These are phyloP conservation scores for Trachelus stipa DNA, from an alignment of 2,888 invertebrate genomes.

Conservation along the genomic window DNA sequence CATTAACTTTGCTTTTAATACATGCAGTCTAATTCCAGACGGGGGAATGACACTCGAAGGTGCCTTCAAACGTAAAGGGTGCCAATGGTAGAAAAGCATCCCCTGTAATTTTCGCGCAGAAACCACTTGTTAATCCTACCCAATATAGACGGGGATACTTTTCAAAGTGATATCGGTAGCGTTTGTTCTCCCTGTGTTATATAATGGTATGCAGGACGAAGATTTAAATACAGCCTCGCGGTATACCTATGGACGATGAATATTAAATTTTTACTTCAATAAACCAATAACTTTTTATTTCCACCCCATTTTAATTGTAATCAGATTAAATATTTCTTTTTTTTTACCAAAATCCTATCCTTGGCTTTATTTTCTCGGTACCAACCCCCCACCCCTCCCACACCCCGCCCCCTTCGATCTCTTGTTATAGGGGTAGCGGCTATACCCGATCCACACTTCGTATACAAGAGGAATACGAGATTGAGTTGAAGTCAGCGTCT, in stretches of 20 bases:
- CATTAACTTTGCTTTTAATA: slow-evolving; percentile 42
- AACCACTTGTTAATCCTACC: slow-evolving; percentile 13
- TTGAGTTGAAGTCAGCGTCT: slow-evolving; percentile 29
- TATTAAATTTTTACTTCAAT: neutral
- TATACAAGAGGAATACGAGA: slow-evolving; percentile 38
- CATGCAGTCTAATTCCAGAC: slow-evolving; percentile 22
- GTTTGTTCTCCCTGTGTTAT: neutral
- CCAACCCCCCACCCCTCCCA: too few species aligned
- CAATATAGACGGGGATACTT: neutral
- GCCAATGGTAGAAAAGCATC: neutral
- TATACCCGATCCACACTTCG: slow-evolving; percentile 7
- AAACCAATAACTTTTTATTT: neutral
- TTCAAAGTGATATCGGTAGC: neutral
- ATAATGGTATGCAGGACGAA: neutral
- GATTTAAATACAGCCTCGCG: neutral
- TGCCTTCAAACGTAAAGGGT: neutral
- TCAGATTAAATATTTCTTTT: neutral
- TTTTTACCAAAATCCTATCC: neutral
- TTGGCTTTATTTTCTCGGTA: too few species aligned
- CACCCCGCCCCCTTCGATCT: too few species aligned
- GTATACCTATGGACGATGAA: neutral
- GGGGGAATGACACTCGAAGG: slow-evolving; percentile 3
- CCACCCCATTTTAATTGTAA: neutral
- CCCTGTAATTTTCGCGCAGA: slow-evolving; percentile 24
- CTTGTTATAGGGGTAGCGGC: neutral